Evolutionary conservation across 2,113 vertebrate genomes (phyloP).

Genomic region (Trochalopteron elliotii): DNA sequence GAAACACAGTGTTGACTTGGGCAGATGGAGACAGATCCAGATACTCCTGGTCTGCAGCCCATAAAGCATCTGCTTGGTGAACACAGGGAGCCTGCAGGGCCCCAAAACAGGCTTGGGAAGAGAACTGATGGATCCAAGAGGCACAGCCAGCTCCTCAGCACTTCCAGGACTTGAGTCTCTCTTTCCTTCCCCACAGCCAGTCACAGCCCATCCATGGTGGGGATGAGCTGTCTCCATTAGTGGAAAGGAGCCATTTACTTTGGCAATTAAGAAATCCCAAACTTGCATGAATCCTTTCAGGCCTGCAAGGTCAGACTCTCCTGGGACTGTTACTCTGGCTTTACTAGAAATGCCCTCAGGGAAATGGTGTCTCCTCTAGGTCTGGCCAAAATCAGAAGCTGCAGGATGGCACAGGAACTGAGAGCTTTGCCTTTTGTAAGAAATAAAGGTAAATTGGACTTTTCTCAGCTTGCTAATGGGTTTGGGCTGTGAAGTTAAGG

Average conservation of each 20-base stretch:
- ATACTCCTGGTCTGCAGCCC: not conserved
- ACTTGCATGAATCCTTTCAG: not conserved
- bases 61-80: not conserved
- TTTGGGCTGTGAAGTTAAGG: not conserved
- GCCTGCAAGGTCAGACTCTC: not conserved
- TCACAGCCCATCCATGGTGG: not conserved
- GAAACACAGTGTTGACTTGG: not conserved
- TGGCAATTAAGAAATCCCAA: not conserved
- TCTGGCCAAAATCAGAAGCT: not conserved
- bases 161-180: accelerated
- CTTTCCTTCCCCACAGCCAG: not conserved
- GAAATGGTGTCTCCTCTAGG: not conserved
- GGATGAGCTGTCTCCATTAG: not conserved
- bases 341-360: not conserved
- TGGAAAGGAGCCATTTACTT: not conserved
- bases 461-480: not conserved
- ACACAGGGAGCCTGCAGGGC: not conserved
- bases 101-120: not conserved
- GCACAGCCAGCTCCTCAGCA: accelerated
- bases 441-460: not conserved
- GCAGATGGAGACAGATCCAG: not conserved
- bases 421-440: not conserved
- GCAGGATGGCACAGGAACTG: not conserved
- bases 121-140: not conserved
- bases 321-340: not conserved